Conservation (phyloP, 2,113 vertebrate genomes). For the Pluvialis apricaria region DNA sequence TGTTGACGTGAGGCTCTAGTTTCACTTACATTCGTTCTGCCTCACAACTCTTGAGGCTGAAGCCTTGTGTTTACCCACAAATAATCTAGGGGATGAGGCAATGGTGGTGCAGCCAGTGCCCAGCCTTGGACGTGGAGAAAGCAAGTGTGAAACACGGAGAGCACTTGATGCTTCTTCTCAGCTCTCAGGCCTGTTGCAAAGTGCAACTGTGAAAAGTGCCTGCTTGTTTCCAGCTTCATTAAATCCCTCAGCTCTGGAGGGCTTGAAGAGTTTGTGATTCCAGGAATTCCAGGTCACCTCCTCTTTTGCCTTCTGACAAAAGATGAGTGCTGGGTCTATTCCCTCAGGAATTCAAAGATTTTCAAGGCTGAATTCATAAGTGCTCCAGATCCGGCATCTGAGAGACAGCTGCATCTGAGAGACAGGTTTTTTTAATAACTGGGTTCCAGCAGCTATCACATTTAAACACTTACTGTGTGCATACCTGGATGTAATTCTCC, state of each 20-base stretch:
- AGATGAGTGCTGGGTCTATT: neutral
- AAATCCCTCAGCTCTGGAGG: too few species aligned
- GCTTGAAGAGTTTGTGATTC: neutral
- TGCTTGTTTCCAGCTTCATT: too few species aligned
- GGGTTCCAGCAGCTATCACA: too few species aligned
- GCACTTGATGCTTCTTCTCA: neutral
- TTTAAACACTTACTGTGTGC: too few species aligned
- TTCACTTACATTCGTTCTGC: neutral
- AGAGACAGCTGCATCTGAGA: too few species aligned
- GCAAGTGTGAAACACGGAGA: neutral
- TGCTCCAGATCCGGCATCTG: too few species aligned
- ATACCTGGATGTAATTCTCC: too few species aligned
- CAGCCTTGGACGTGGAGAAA: neutral
- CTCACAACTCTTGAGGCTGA: neutral
- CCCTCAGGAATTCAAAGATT: too few species aligned
- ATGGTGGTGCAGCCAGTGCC: too few species aligned
- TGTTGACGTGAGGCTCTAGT: neutral
- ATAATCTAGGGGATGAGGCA: neutral
- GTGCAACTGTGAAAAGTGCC: too few species aligned
- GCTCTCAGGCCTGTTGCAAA: neutral
- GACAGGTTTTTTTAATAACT: too few species aligned
- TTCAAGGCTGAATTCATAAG: too few species aligned
- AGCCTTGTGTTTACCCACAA: neutral
- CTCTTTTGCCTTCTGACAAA: neutral
- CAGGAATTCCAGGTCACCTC: neutral